phyloP scores from a whole-genome alignment of 2,113 vertebrate genomes.

The Thalassarche chlororhynchos region DNA sequence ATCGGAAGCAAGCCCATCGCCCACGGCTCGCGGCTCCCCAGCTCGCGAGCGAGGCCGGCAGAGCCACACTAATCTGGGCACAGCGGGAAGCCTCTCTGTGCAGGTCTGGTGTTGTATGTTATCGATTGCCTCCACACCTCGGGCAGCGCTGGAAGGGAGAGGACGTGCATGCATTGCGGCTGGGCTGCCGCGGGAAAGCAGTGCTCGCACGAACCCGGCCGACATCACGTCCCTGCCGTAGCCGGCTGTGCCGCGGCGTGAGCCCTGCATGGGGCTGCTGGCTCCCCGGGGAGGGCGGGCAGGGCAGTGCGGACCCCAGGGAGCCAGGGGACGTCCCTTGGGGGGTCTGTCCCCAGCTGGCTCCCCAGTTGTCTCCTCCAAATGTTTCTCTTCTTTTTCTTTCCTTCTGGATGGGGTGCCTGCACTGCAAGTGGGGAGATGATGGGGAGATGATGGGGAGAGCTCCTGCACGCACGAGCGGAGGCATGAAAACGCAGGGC shows the following conservation, averaged over 20 bases:
- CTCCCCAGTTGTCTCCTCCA: neutral
- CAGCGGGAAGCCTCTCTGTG: too few species aligned
- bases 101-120: too few species aligned
- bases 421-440: neutral
- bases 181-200: neutral
- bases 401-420: neutral
- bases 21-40: too few species aligned
- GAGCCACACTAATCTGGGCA: too few species aligned
- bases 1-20: too few species aligned
- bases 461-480: neutral
- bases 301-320: neutral
- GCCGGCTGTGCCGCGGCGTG: neutral
- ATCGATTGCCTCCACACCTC: too few species aligned
- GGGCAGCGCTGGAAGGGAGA: neutral
- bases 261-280: neutral
- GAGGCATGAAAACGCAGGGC: neutral
- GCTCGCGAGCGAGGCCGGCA: too few species aligned
- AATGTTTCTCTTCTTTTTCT: neutral
- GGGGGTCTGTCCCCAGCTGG: neutral
- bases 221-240: neutral
- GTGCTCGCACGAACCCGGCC: neutral
- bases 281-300: neutral
- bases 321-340: neutral
- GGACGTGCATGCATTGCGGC: neutral
- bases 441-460: too few species aligned